Evolutionary conservation across 2,888 invertebrate species (phyloP).

Genomic region (Automeris io): DNA sequence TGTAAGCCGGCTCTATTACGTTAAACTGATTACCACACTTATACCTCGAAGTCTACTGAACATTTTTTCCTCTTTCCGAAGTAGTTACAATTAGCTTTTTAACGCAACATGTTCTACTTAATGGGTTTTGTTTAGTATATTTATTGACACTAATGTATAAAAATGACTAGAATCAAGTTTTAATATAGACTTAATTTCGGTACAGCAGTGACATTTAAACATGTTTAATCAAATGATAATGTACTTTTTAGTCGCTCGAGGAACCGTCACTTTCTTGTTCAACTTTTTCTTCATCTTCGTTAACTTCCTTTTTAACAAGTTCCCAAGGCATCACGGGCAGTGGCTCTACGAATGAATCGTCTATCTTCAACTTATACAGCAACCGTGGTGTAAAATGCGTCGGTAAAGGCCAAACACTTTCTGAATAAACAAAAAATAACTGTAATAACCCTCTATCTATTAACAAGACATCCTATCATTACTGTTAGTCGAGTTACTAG

Average conservation of each 20-base stretch:
- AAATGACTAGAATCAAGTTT: constrained; percentile 25
- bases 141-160: constrained; percentile 13
- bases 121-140: not conserved
- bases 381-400: constrained; percentile 58
- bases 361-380: constrained; percentile 61
- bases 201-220: too few relatives aligned
- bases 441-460: too few relatives aligned
- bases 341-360: constrained; percentile 65
- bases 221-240: too few relatives aligned
- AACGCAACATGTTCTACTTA: too few relatives aligned
- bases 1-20: too few relatives aligned
- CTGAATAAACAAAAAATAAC: constrained; percentile 31
- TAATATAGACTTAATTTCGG: too few relatives aligned
- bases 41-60: too few relatives aligned
- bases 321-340: constrained; percentile 71
- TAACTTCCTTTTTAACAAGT: constrained; percentile 1
- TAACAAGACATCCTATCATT: too few relatives aligned
- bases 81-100: too few relatives aligned
- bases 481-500: too few relatives aligned
- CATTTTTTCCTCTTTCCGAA: too few relatives aligned
- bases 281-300: not conserved
- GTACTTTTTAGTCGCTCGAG: not conserved
- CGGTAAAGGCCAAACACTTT: constrained; percentile 61
- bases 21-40: too few relatives aligned
- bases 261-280: not conserved